Evolutionary conservation across 1,140 invertebrate genomes (phyloP).

Genomic region (Tetranychus cinnabarinus): DNA sequence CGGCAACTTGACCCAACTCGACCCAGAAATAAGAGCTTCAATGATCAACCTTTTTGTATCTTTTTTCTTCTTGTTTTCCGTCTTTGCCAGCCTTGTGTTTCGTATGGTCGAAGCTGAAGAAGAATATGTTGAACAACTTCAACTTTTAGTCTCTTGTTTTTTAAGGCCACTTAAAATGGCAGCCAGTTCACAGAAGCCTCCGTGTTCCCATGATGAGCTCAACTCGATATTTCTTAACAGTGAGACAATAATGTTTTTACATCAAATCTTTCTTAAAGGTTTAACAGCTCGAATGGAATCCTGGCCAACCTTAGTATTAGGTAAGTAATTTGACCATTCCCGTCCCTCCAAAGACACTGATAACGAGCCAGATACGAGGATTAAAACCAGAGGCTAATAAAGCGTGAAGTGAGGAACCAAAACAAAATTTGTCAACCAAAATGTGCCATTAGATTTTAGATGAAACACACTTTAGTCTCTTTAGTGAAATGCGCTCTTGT

Average conservation of each 20-base stretch:
- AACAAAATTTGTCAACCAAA: no score
- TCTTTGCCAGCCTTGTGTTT: slow-evolving; percentile 45
- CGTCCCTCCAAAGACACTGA: background rate
- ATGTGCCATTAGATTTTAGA: no score
- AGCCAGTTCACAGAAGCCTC: slow-evolving; percentile 71
- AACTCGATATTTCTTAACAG: slow-evolving; percentile 84
- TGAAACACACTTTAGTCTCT: no score
- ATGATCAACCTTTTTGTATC: background rate
- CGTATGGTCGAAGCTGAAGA: slow-evolving; percentile 74
- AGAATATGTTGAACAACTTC: slow-evolving; percentile 75
- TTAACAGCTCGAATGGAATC: slow-evolving; percentile 68
- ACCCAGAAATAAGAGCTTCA: background rate
- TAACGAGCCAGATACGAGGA: no score
- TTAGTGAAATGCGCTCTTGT: no score
- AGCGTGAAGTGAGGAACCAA: no score
- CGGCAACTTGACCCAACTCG: background rate
- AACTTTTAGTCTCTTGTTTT: slow-evolving; percentile 73
- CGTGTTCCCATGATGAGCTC: slow-evolving; percentile 76
- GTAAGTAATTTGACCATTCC: slow-evolving; percentile 23
- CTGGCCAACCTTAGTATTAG: slow-evolving; percentile 70
- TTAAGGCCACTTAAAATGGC: slow-evolving; percentile 73
- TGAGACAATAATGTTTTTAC: slow-evolving; percentile 75
- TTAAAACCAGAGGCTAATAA: no score
- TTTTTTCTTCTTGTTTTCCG: background rate
- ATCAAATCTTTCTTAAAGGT: slow-evolving; percentile 88